Evolutionary conservation across 1,140 invertebrate species (phyloP).

Genomic region (Leptinotarsa texana): DNA sequence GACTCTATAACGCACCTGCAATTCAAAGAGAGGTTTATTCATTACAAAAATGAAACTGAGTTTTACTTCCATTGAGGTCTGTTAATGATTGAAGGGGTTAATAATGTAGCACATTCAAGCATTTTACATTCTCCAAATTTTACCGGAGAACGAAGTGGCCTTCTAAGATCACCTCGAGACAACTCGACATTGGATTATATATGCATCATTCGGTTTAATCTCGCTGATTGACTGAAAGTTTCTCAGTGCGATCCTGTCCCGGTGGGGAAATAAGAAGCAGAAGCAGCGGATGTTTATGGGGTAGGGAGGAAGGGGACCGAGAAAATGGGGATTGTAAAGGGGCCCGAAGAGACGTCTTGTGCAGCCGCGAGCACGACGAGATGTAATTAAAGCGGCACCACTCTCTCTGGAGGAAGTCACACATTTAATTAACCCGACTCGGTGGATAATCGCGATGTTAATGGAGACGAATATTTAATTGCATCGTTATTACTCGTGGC

Average conservation of each 20-base stretch:
- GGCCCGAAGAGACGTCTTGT: constrained; percentile 32
- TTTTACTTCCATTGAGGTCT: too few relatives aligned
- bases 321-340: constrained; percentile 16
- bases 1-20: too few relatives aligned
- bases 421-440: constrained; percentile 42
- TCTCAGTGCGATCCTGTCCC: background rate
- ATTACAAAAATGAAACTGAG: too few relatives aligned
- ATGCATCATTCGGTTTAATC: too few relatives aligned
- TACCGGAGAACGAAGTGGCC: too few relatives aligned
- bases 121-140: too few relatives aligned
- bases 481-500: constrained; percentile 38
- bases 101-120: too few relatives aligned
- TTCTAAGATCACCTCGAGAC: too few relatives aligned
- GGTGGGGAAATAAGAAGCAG: background rate
- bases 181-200: too few relatives aligned
- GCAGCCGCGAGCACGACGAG: constrained; percentile 36
- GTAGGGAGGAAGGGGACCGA: background rate
- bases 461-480: constrained; percentile 52
- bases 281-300: constrained; percentile 14
- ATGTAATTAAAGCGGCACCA: constrained; percentile 37
- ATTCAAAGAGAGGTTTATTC: too few relatives aligned
- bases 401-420: constrained; percentile 30
- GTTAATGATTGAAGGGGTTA: too few relatives aligned
- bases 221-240: background rate
- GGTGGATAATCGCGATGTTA: constrained; percentile 49